These are phyloP conservation scores for Eurosta solidaginis DNA, from an alignment of 1,140 invertebrate genomes.

Conservation along the genomic window DNA sequence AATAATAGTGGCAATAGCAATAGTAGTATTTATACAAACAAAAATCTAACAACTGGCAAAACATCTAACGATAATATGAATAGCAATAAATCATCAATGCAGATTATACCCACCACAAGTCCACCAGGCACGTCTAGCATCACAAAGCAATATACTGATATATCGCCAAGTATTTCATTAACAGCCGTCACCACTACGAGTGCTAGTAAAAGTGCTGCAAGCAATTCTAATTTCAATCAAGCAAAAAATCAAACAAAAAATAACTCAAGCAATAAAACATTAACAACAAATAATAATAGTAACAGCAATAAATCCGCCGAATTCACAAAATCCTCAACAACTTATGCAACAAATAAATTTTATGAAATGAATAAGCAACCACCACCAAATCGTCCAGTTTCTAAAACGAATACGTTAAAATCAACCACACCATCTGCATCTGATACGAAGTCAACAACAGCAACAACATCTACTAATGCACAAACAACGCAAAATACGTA, in stretches of 20 bases:
- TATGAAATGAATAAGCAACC: not conserved
- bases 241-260: not conserved
- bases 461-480: not conserved
- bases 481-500: not conserved
- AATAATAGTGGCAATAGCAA: not conserved
- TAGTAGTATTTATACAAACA: not conserved
- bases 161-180: conserved; percentile 46
- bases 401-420: not conserved
- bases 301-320: no score
- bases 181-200: conserved; percentile 35
- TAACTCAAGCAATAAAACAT: not conserved
- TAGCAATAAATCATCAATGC: conserved; percentile 37
- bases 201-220: not conserved
- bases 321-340: not conserved
- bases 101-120: conserved; percentile 48
- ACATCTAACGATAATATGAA: not conserved
- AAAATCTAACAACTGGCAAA: not conserved
- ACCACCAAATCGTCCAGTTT: not conserved
- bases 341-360: not conserved
- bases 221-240: not conserved
- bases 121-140: conserved; percentile 44
- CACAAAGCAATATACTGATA: conserved; percentile 44
- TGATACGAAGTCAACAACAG: not conserved
- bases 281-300: not conserved
- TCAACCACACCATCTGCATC: not conserved